These are phyloP conservation scores for Leucoma salicis DNA, from an alignment of 2,888 invertebrate genomes.

Conservation along the genomic window DNA sequence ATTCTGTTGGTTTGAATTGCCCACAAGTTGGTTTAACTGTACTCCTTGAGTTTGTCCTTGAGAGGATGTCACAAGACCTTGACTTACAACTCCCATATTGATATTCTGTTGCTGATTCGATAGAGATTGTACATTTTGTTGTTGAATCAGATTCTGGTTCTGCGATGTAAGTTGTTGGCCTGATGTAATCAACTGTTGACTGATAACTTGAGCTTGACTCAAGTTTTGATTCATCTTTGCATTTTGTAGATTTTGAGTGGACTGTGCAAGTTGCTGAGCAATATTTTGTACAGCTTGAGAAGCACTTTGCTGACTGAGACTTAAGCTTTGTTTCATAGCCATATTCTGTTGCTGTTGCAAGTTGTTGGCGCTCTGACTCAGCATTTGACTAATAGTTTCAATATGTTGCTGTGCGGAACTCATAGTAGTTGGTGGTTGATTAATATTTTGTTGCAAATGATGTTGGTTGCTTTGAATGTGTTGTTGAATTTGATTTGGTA, in stretches of 20 bases:
- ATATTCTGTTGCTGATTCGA: conserved; percentile 71
- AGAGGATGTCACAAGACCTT: conserved; percentile 65
- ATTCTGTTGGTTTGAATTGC: conserved; percentile 61
- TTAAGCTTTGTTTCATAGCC: conserved; percentile 71
- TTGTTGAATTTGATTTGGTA: conserved; percentile 67
- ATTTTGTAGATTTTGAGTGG: conserved; percentile 74
- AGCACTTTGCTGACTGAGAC: conserved; percentile 67
- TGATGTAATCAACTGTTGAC: conserved; percentile 73
- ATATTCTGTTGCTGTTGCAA: conserved; percentile 73
- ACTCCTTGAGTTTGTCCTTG: conserved; percentile 63
- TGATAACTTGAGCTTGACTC: conserved; percentile 67
- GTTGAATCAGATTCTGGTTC: conserved; percentile 66
- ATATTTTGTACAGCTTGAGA: conserved; percentile 73
- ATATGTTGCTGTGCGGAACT: conserved; percentile 84
- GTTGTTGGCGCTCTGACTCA: conserved; percentile 75
- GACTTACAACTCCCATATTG: conserved; percentile 71
- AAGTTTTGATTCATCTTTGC: conserved; percentile 72
- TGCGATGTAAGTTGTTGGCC: conserved; percentile 73
- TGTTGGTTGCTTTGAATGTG: conserved; percentile 68
- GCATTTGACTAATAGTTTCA: conserved; percentile 83
- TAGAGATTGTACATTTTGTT: conserved; percentile 70
- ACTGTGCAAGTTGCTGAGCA: conserved; percentile 72
- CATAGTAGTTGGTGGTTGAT: conserved; percentile 69
- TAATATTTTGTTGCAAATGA: conserved; percentile 67
- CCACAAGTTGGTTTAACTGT: conserved; percentile 73